phyloP scores from a whole-genome alignment of 2,888 invertebrate species.

The Stenolophus ochropezus region DNA sequence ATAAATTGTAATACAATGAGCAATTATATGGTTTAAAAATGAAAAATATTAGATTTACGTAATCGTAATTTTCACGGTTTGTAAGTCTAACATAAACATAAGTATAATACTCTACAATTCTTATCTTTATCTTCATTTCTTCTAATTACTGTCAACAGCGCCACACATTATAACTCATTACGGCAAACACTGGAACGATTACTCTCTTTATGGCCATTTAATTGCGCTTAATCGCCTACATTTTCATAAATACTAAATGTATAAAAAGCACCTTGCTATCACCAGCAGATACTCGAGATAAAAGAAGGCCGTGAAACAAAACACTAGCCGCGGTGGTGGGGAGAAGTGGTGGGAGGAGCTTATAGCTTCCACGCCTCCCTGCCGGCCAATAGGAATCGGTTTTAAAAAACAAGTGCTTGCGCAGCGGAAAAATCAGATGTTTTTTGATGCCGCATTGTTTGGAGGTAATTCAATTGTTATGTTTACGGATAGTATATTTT shows the following conservation, averaged over 20 bases:
- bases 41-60: not conserved
- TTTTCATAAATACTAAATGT: constrained; percentile 45
- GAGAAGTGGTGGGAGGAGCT: constrained; percentile 26
- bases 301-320: constrained; percentile 48
- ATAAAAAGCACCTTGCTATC: constrained; percentile 13
- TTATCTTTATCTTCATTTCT: constrained; percentile 26
- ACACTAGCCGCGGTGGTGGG: constrained; percentile 33
- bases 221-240: constrained; percentile 50
- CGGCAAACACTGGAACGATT: constrained; percentile 13
- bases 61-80: constrained; percentile 20
- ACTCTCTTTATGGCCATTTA: constrained; percentile 44
- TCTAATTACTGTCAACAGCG: constrained; percentile 45
- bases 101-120: not conserved
- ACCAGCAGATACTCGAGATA: constrained; percentile 26
- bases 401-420: constrained; percentile 33
- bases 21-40: not conserved
- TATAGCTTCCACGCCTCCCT: constrained; percentile 15
- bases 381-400: constrained; percentile 32
- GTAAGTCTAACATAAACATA: constrained; percentile 21
- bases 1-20: not conserved
- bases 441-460: constrained; percentile 19
- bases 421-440: constrained; percentile 24
- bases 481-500: not conserved
- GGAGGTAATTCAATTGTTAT: constrained; percentile 18
- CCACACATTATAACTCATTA: constrained; percentile 50